A percentile compares a stretch with the other conserved stretches of the same genome.
Conservation (phyloP, 1,140 invertebrate genomes). For the Helicoverpa armigera region DNA sequence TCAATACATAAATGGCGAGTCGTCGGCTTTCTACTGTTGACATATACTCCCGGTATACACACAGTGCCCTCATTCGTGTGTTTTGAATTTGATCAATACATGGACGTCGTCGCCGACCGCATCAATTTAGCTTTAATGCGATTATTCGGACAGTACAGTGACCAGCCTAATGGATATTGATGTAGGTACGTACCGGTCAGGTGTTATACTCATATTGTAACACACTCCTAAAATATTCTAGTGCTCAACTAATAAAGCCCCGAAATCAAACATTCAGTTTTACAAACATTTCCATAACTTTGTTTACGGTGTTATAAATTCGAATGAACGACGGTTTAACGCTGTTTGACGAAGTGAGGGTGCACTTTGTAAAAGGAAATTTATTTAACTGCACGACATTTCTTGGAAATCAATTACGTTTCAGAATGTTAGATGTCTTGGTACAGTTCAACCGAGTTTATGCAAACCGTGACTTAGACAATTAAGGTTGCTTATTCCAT, state of each 20-base stretch:
- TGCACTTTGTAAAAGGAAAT: not conserved
- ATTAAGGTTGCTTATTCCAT: slow-evolving; percentile 11
- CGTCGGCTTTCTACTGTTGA: slow-evolving; percentile 18
- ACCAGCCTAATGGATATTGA: slow-evolving; percentile 53
- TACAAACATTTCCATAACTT: slow-evolving; percentile 5
- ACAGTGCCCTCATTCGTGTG: slow-evolving; percentile 27
- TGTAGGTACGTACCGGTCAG: slow-evolving; percentile 39
- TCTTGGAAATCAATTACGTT: slow-evolving; percentile 4
- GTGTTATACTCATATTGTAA: slow-evolving; percentile 8
- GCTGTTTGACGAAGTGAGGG: not conserved
- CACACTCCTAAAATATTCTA: slow-evolving; percentile 35
- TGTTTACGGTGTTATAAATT: not conserved
- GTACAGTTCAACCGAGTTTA: slow-evolving; percentile 4
- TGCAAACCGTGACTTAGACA: slow-evolving; percentile 16
- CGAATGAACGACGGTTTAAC: not conserved
- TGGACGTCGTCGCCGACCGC: slow-evolving; percentile 48
- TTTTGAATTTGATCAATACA: slow-evolving; percentile 53
- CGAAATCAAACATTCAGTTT: not conserved
- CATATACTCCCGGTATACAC: slow-evolving; percentile 20
- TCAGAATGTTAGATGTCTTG: slow-evolving; percentile 23
- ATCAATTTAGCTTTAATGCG: slow-evolving; percentile 59
- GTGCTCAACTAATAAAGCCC: not conserved
- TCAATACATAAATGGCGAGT: slow-evolving; percentile 11
- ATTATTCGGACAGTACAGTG: slow-evolving; percentile 55
- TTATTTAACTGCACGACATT: not conserved